Evolutionary conservation across 2,113 vertebrate genomes (phyloP), one percentile per base, ranked within the genome.

Genomic region (Pelecanus crispus): DNA sequence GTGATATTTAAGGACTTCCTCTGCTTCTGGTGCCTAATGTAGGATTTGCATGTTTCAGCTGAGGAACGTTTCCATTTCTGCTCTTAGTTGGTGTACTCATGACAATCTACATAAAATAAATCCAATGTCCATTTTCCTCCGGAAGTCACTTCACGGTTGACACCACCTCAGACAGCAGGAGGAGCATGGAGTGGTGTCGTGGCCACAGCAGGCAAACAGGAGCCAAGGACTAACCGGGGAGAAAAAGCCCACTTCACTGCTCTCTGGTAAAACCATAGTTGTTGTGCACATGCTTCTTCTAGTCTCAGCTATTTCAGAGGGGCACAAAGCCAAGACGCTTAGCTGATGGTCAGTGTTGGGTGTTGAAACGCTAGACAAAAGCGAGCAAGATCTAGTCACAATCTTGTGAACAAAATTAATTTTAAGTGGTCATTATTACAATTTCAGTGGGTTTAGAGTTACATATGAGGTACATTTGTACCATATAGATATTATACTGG

Each of bases 351-450:
- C 25, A 5, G 6, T 25, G 24, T 25, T 63, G 31, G 19, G 1
- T 29, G 22, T 61, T 40, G 62, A 47, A 38, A 18, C 0, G 0
- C 10, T 56, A 9, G n/a, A 31, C 0, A 5, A 49, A 80, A 72
- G 34, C 1, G 2, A 72, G 26, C 28, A 22, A 71, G 19, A 56
- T 17, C 28, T 80, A 5, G 31, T 83, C 28, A 28, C 9, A 34
- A 0, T 29, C 36, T 34, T 36, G 14, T n/a, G 15, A 87, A 38
- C 7, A 47, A 63, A 81, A 75, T 32, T 22, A 11, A 58, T 67
- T 63, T 59, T 20, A 38, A 42, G 32, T 2, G 2, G 13, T 17
- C 2, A 28, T 52, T 49, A 1, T 77, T 55, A 74, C n/a, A 58
- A 38, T 75, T 5, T 21, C 31, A 10, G 16, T 61, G 21, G 38